Evolutionary conservation across 1,140 invertebrate genomes (phyloP).

Genomic region (Tetragonula clypearis): DNA sequence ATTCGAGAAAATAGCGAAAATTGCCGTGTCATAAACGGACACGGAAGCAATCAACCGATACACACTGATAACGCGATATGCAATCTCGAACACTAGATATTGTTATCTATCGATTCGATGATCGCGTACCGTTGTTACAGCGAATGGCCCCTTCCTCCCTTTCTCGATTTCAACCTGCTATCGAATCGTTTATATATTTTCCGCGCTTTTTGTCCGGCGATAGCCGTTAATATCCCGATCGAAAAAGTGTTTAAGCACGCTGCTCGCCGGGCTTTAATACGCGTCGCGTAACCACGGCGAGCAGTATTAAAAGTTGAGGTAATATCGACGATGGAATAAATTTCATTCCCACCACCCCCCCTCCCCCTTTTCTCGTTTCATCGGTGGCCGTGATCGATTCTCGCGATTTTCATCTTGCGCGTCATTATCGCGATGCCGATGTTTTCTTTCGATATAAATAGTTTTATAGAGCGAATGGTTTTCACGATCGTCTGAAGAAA

Average conservation of each 20-base stretch:
- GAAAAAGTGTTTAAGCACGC: constrained; percentile 35
- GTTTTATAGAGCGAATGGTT: background rate
- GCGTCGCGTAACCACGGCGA: background rate
- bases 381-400: background rate
- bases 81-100: constrained; percentile 46
- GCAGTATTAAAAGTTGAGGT: background rate
- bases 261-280: constrained; percentile 17
- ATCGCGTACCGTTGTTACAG: constrained; percentile 22
- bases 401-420: background rate
- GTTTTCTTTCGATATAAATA: background rate
- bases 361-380: background rate
- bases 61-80: constrained; percentile 43
- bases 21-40: constrained; percentile 39
- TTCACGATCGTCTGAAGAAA: background rate
- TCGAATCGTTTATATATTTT: constrained; percentile 47
- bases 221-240: constrained; percentile 43
- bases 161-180: background rate
- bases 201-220: constrained; percentile 22
- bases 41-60: constrained; percentile 38
- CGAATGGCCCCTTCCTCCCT: background rate
- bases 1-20: constrained; percentile 39
- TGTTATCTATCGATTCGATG: constrained; percentile 46
- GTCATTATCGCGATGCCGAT: background rate
- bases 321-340: constrained; percentile 24
- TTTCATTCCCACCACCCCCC: constrained; percentile 6